These are phyloP conservation scores for Axis porcinus DNA, from an alignment of 2,113 vertebrate species.

Conservation along the genomic window DNA sequence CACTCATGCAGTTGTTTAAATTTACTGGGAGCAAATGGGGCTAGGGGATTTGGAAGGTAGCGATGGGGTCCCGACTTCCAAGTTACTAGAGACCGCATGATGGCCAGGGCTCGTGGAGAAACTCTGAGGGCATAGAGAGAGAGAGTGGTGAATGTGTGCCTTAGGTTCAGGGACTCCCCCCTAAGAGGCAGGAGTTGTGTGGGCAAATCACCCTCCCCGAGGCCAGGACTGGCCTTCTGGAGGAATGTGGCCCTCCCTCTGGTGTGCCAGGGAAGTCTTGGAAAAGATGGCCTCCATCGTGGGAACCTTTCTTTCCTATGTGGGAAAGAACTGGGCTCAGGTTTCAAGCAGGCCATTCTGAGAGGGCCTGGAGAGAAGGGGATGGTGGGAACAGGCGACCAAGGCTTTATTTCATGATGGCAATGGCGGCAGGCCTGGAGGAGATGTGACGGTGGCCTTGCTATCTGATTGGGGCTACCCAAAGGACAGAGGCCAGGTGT, in stretches of 20 bases:
- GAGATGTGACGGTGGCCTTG: neutral
- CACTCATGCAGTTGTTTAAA: slow-evolving; percentile 62
- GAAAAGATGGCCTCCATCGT: neutral
- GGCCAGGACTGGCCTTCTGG: neutral
- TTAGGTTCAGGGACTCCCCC: neutral
- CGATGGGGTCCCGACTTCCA: slow-evolving; percentile 28
- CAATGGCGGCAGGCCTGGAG: neutral
- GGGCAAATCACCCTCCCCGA: neutral
- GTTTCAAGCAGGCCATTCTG: neutral
- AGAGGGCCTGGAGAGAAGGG: neutral
- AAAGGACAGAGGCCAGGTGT: neutral
- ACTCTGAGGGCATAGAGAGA: neutral
- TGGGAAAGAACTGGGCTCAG: neutral
- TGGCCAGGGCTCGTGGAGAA: neutral
- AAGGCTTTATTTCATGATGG: neutral
- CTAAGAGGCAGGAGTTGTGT: neutral
- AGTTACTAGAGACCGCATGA: slow-evolving; percentile 11
- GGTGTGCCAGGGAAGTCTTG: neutral
- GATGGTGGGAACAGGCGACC: neutral
- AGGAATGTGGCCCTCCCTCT: neutral
- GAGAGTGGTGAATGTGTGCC: neutral
- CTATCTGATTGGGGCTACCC: neutral
- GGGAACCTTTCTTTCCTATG: neutral
- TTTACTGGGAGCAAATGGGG: slow-evolving; percentile 59
- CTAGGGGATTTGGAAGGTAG: slow-evolving; percentile 39